phyloP scores from a whole-genome alignment of 1,140 invertebrate genomes.

The Monochamus saltuarius region DNA sequence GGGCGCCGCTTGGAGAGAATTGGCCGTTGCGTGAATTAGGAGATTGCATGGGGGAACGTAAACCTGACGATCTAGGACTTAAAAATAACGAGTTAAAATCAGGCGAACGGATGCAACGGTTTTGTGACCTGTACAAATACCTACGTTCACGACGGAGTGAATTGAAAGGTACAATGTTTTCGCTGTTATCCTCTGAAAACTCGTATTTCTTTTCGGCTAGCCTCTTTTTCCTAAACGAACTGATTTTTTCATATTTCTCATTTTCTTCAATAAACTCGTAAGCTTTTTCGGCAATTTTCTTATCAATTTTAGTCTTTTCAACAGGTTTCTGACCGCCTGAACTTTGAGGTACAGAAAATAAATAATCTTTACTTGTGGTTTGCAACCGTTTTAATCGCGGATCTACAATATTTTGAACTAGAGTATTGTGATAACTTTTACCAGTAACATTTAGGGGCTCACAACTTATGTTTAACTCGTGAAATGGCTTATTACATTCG shows the following conservation, averaged over 20 bases:
- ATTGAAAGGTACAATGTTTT: conserved; percentile 79
- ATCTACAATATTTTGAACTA: conserved; percentile 51
- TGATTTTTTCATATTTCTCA: conserved; percentile 79
- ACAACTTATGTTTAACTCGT: conserved; percentile 52
- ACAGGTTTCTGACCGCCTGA: conserved; percentile 36
- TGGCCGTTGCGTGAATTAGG: conserved; percentile 48
- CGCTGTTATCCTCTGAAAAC: conserved; percentile 82
- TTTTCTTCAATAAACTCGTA: conserved; percentile 84
- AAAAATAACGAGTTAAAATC: conserved; percentile 47
- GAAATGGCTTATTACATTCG: conserved; percentile 51
- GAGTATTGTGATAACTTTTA: conserved; percentile 50
- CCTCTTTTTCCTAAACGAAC: conserved; percentile 75
- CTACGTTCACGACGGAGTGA: conserved; percentile 47
- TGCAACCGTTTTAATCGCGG: conserved; percentile 47
- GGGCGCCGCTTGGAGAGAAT: conserved; percentile 43
- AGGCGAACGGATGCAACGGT: conserved; percentile 42
- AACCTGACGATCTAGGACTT: conserved; percentile 44
- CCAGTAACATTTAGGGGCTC: conserved; percentile 51
- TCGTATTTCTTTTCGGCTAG: conserved; percentile 91
- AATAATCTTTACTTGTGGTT: conserved; percentile 41
- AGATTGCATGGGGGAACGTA: conserved; percentile 49
- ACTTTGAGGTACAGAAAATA: conserved; percentile 46
- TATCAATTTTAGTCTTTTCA: conserved; percentile 56
- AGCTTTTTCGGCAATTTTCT: conserved; percentile 68
- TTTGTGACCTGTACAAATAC: conserved; percentile 41